Percentiles rank a stretch among this genome's conserved stretches.
Evolutionary conservation across 1,140 invertebrate species (phyloP).

Genomic region (Drosophila azteca): DNA sequence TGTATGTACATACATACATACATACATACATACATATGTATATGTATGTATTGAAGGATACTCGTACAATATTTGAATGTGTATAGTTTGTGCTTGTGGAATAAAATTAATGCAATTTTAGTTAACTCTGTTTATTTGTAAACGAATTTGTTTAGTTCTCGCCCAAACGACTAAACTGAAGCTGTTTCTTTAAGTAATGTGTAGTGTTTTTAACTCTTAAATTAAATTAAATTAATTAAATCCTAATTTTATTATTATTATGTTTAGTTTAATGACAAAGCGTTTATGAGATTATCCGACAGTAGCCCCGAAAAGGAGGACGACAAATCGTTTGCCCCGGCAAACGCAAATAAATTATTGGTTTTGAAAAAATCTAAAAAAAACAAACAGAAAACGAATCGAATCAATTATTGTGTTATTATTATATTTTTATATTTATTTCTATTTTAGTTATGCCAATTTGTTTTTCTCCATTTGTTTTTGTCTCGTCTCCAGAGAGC

Average conservation of each 20-base stretch:
- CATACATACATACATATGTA: too few relatives aligned
- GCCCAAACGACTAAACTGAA: slow-evolving; percentile 63
- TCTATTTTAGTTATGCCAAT: slow-evolving; percentile 35
- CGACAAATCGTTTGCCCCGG: slow-evolving; percentile 48
- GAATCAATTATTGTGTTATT: slow-evolving; percentile 69
- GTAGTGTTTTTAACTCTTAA: slow-evolving; percentile 73
- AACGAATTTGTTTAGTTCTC: slow-evolving; percentile 74
- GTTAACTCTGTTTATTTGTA: slow-evolving; percentile 80
- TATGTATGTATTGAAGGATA: slow-evolving; percentile 31
- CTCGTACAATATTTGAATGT: slow-evolving; percentile 59
- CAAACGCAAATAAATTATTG: slow-evolving; percentile 77
- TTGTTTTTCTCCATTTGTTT: slow-evolving; percentile 40
- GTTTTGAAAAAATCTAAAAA: slow-evolving; percentile 77
- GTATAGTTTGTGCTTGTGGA: slow-evolving; percentile 74
- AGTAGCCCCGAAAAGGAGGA: slow-evolving; percentile 42
- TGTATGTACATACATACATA: too few relatives aligned
- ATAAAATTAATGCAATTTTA: slow-evolving; percentile 78
- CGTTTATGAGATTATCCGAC: slow-evolving; percentile 76
- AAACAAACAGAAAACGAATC: slow-evolving; percentile 60
- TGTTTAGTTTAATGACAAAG: slow-evolving; percentile 80
- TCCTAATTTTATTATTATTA: slow-evolving; percentile 71
- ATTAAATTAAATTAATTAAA: slow-evolving; percentile 79
- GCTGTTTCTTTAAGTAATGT: slow-evolving; percentile 82
- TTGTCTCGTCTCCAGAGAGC: neutral
- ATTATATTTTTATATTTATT: slow-evolving; percentile 56